Percentiles rank a stretch among this genome's conserved stretches.
Conservation (phyloP, 1,140 invertebrate genomes). For the Dendroctonus ponderosae region DNA sequence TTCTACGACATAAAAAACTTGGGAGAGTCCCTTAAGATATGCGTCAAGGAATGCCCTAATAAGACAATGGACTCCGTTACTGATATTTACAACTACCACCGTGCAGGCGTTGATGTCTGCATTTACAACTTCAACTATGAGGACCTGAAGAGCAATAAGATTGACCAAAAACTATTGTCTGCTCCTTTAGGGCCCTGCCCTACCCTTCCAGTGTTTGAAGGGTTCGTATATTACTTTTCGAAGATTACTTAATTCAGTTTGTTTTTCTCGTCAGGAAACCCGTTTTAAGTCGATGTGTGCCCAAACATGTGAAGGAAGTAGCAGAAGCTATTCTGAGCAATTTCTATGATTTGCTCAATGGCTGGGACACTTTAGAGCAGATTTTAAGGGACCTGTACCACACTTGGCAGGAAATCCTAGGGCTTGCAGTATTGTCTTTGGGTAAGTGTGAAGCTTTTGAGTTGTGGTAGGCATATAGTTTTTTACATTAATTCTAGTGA, state of each 20-base stretch:
- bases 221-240: conserved; percentile 43
- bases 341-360: conserved; percentile 79
- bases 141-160: conserved; percentile 43
- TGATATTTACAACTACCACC: conserved; percentile 72
- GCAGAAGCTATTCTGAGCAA: conserved; percentile 62
- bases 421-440: conserved; percentile 77
- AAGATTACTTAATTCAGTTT: no score
- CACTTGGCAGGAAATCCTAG: conserved; percentile 81
- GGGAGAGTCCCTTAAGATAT: conserved; percentile 77
- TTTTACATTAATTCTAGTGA: conserved; percentile 59
- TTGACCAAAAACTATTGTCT: conserved; percentile 48
- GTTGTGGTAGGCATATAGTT: neutral
- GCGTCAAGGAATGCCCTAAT: conserved; percentile 84
- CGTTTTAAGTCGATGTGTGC: conserved; percentile 86
- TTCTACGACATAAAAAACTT: conserved; percentile 80
- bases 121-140: conserved; percentile 67
- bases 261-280: conserved; percentile 55
- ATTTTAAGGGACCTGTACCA: conserved; percentile 83
- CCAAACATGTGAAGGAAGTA: conserved; percentile 63
- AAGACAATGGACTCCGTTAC: conserved; percentile 59
- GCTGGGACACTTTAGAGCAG: conserved; percentile 84
- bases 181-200: conserved; percentile 71
- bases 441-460: conserved; percentile 58
- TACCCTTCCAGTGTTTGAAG: conserved; percentile 67
- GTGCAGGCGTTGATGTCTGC: conserved; percentile 72